Evolutionary conservation across 2,113 vertebrate genomes (phyloP), one percentile per base, ranked within the genome.

Genomic region (Tetrax tetrax): DNA sequence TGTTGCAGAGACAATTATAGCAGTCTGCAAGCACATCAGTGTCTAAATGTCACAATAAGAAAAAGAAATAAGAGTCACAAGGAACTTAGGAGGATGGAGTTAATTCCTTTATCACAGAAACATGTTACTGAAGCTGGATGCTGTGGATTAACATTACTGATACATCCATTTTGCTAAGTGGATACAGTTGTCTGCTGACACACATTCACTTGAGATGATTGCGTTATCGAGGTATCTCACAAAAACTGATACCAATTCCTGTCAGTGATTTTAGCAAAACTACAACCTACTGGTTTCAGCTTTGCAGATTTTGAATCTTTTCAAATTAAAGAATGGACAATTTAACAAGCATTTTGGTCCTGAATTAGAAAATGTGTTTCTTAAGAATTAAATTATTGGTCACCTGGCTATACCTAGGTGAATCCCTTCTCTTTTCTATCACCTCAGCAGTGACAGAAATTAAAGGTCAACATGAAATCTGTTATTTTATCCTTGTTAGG

Each of bases 61-160:
- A 68, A 74, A 74, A 28, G 33, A 90, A 90, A 14, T 59, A 63
- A 66, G 41, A 93, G 47, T 54, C 54, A 87, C 20, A 35, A 65
- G 41, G 33, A 43, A 3, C 14, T 76, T 51, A 38, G 57, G 28
- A 79, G 7, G 15, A 68, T 15, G 29, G 47, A 89, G 48, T 87
- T 95, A 95, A 95, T 80, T 91, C 28, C 47, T 82, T 92, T 87
- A 76, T 76, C 45, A 79, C 53, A 76, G 83, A 87, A n/a, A 27
- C 41, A 22, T 72, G 41, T 69, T 89, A 82, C n/a, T 81, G 63
- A 65, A 87, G 60, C 51, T 75, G 17, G 11, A 23, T 84, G 87
- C 78, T 83, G 63, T 95, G 92, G 69, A 91, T 91, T 78, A 87
- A 78, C 61, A 37, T 48, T 61, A 92, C 64, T 21, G 61, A 85